Evolutionary conservation across 2,113 vertebrate genomes (phyloP), one percentile per base, ranked within the genome.

Genomic region (Micronycteris hirsuta): DNA sequence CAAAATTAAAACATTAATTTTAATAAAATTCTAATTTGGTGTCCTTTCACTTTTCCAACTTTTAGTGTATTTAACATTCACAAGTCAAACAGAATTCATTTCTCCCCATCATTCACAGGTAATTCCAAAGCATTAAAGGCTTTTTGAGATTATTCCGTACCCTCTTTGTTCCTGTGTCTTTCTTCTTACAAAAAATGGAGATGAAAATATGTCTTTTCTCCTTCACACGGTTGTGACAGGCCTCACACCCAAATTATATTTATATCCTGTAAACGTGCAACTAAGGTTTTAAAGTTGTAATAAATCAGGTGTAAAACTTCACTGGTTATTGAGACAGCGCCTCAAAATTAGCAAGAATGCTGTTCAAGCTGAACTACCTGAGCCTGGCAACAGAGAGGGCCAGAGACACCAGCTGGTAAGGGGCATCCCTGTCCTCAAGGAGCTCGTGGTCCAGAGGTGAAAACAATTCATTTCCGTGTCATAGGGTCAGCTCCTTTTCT

Each of bases 101-200:
- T 77, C 61, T 82, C 68, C 49, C 26, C 33, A 54, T 73, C 76
- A 91, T 45, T 93, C 43, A 88, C 19, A 95, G 52, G 7, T 54
- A 92, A 94, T 77, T 90, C 22, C 49, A 58, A 92, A 96, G 36
- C 83, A 93, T 71, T 86, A 82, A 70, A 94, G 31, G 19, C 17
- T 83, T 4, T 85, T 52, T 90, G n/a, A 94, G 47, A 80, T 49
- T 7, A 67, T 5, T 24, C 36, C 28, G 26, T 14, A 70, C 7
- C 41, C 31, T 45, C 61, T 78, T 58, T 74, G 33, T 28, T 88
- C 49, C n/a, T 89, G 9, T 73, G 71, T 78, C 52, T 86, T 58
- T 91, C 7, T 17, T 87, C 43, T 26, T 80, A 31, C 1, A 2
- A 89, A 91, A 95, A 58, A 86, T 4, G 12, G 3, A 41, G 20